Conservation (phyloP, 2,888 invertebrate species). For the Pandemis heparana region DNA sequence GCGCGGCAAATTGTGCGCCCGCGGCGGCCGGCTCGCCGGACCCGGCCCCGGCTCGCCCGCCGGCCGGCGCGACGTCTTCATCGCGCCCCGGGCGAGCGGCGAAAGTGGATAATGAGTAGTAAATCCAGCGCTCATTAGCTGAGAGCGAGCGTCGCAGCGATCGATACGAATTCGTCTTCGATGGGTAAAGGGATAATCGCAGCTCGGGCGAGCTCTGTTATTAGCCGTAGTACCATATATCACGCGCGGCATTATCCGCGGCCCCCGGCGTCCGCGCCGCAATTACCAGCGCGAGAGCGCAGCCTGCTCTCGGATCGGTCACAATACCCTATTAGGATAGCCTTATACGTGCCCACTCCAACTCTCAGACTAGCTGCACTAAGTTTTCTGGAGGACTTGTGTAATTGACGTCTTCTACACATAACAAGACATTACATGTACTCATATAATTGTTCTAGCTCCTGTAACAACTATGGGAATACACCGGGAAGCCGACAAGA, state of each 20-base stretch:
- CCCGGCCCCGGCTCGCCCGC: slow-evolving; percentile 49
- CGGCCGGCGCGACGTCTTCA: slow-evolving; percentile 73
- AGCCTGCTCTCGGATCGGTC: slow-evolving; percentile 57
- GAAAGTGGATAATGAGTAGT: slow-evolving; percentile 84
- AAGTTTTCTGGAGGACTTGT: slow-evolving; percentile 42
- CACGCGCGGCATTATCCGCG: slow-evolving; percentile 78
- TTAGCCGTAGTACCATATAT: slow-evolving; percentile 84
- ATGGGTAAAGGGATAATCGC: slow-evolving; percentile 82
- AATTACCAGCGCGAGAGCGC: slow-evolving; percentile 70
- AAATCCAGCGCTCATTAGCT: slow-evolving; percentile 82
- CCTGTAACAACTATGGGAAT: slow-evolving; percentile 17
- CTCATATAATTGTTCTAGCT: slow-evolving; percentile 29
- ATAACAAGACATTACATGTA: slow-evolving; percentile 39
- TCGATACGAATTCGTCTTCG: slow-evolving; percentile 82
- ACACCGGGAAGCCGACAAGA: slow-evolving; percentile 28
- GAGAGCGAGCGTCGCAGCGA: slow-evolving; percentile 75
- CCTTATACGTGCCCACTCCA: slow-evolving; percentile 52
- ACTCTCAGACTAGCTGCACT: slow-evolving; percentile 45
- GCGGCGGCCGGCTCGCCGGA: slow-evolving; percentile 56
- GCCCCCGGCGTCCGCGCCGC: slow-evolving; percentile 80
- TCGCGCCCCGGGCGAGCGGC: slow-evolving; percentile 75
- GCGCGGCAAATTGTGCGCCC: slow-evolving; percentile 76
- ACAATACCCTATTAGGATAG: slow-evolving; percentile 71
- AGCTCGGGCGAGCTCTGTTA: slow-evolving; percentile 76
- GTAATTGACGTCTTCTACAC: slow-evolving; percentile 46